Base-by-base conservation (phyloP, 1,140 invertebrate genomes). In the Halyomorpha halys region DNA sequence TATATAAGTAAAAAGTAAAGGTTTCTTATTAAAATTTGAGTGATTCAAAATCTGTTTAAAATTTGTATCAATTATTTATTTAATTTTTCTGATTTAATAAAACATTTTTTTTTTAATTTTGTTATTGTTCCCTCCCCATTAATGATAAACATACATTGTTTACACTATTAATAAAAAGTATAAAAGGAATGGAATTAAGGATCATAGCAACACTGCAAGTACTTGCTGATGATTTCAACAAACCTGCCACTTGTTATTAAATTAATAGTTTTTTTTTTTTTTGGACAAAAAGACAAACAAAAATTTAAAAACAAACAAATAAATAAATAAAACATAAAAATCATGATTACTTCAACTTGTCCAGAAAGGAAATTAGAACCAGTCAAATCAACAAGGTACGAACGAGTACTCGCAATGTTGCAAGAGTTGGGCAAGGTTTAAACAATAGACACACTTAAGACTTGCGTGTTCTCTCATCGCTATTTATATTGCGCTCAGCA, bases 151-250 rank as follows among this genome's bases (percentile, higher is more conserved):
- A 39, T 39, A 9, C 11, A 9, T 39, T 39, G 6, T 6, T 13
- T 4, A 30, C 27, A 39, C 11, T 11, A 39, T 39, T 39, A 13
- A 13, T 39, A 39, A 39, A 39, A 39, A 39, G 34, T 39, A 39
- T 39, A 39, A 39, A 39, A 39, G 54, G 21, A 63, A 64, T 56
- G 34, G 54, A 27, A 44, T 53, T 34, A 59, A 53, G n/a, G 64
- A 68, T 44, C 62, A 67, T 65, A 65, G 68, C 69, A 70, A 70
- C 69, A 70, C 69, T 70, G 69, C 69, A 70, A 70, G 69, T 69
- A 68, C 63, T 51, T 61, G 51, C 23, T 44, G 25, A 30, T 30
- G 39, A 54, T 63, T 13, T 23, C 18, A 59, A 66, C 54, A 66
- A 66, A 66, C 63, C 63, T 56, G 63, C 63, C 63, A 64, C 19